Evolutionary conservation across 1,140 invertebrate species (phyloP), one percentile per base, ranked within the genome.

Genomic region (Chymomyza costata): DNA sequence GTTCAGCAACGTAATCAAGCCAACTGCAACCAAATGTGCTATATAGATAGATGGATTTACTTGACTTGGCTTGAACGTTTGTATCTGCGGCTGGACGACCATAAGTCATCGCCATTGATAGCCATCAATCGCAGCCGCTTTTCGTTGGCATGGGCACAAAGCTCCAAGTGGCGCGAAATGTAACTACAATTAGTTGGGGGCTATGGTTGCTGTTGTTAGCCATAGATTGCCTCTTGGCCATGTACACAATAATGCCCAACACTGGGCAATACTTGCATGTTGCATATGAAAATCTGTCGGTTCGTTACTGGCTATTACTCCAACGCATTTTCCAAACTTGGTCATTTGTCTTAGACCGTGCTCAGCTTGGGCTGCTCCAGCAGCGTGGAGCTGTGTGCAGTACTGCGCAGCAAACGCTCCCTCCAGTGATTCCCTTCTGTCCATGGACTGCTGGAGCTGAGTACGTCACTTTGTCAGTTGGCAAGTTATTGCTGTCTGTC

Each of bases 21-120:
- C 40, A 52, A 47, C 38, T 59, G 47, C 55, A 70, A 48, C 58
- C 51, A 70, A 71, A 71, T 66, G 67, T 71, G 73, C 49, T 46
- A 61, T 49, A 58, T 80, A 78, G 73, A 78, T 67, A 63, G 58
- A 78, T 80, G 46, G 65, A 55, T 52, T 65, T 74, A 11, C 13
- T 28, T 17, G 32, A 3, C 32, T 6, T 2, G 10, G 49, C 10
- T 17, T 5, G 2, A 37, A 40, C 30, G 50, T 11, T 43, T 41
- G 45, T 15, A 31, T 30, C 51, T 53, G 17, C 25, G 39, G 31
- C 25, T 45, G 53, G 48, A 53, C 19, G 15, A 43, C 66, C 64
- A 82, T 76, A 78, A 82, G 67, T 67, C 78, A 82, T 73, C 60
- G 64, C 64, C 78, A 82, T 78, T 82, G 78, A 82, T 82, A 82